Base-by-base conservation (phyloP, 2,888 invertebrate species). In the Ormyrus rosae region DNA sequence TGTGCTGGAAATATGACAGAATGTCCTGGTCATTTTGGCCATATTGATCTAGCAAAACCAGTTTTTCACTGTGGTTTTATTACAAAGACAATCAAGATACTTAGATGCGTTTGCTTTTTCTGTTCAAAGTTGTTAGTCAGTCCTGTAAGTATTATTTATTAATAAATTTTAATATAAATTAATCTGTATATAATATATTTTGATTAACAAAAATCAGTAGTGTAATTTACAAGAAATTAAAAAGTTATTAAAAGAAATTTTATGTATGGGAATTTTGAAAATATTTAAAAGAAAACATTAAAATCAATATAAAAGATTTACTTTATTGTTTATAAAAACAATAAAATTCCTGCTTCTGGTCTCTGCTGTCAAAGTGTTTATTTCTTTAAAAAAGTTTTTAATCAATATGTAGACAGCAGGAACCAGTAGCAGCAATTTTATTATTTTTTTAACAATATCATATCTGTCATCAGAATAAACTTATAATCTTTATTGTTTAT, bases 21-120 rank as follows among this genome's bases (percentile, higher is more conserved):
- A 91, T 99, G 99, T 90, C 99, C 99, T 3, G 99, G 99, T 2
- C 99, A 99, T 91, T 99, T 99, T 92, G 99, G 99, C 5, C 99
- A 99, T 91, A 96, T 99, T 87, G 99, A 99, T 91, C 92, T 99
- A 84, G 96, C 99, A 0, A 99, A 99, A 91, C 99, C 99, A 34
- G 99, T 99, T 0, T 99, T 97, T 91, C 99, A 99, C 90, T 96
- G 99, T 89, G 99, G 99, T 56, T 99, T 99, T 88, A 93, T 99
- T 72, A 97, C 98, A 55, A 99, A 99, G 92, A 97, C 97, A 0
- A 97, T 99, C 84, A 99, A 99, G 92, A 94, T 98, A 81, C 92
- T 99, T n/a, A 93, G 99, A 91, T 99, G 99, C 91, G 99, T 99
- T 45, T 99, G 99, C 91, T 99, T 99, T 91, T 99, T 98, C 91